A percentile compares a stretch with the other conserved stretches of the same genome.
Evolutionary conservation across 2,888 invertebrate genomes (phyloP).

Genomic region (Cryptus armator): DNA sequence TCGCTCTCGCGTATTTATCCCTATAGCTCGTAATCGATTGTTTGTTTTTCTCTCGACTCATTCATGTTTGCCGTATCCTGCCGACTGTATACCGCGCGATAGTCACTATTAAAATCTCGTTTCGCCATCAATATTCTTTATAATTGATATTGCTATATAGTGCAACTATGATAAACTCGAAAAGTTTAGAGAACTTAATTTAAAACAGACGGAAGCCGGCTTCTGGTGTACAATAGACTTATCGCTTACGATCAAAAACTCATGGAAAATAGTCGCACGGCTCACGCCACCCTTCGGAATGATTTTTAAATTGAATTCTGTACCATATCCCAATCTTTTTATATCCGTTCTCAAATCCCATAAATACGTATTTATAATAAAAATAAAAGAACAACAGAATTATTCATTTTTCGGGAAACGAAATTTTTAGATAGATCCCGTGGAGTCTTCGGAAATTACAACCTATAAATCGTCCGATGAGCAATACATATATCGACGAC

Average conservation of each 20-base stretch:
- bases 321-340: neutral
- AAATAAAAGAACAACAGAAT: neutral
- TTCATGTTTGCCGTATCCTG: neutral
- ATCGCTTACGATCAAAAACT: neutral
- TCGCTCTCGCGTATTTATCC: neutral
- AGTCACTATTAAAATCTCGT: neutral
- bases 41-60: neutral
- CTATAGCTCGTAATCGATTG: neutral
- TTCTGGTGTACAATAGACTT: neutral
- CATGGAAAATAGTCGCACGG: neutral
- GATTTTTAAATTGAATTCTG: neutral
- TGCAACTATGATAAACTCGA: neutral
- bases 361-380: neutral
- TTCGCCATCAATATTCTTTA: neutral
- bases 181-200: neutral
- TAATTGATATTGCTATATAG: neutral
- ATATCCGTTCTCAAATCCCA: neutral
- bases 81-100: neutral
- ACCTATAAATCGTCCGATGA: neutral
- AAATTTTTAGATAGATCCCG: neutral
- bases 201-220: neutral
- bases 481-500: neutral
- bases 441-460: neutral
- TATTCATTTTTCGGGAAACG: neutral
- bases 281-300: neutral